phyloP scores from a whole-genome alignment of 1,140 invertebrate species.

The Hyposmocoma kahamanoa region DNA sequence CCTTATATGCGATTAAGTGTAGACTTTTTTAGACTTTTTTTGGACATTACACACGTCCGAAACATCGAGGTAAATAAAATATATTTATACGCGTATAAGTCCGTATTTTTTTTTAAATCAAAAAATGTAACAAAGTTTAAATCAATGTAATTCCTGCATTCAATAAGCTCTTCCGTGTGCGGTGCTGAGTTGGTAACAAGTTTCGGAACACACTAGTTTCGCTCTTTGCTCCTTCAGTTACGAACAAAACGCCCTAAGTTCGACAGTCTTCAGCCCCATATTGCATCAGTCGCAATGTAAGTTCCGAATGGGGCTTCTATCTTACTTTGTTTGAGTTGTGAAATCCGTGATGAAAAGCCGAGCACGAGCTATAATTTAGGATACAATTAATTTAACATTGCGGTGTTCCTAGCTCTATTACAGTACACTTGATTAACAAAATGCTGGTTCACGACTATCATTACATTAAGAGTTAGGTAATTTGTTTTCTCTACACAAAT shows the following conservation, averaged over 20 bases:
- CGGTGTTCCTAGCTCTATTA: background rate
- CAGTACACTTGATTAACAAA: conserved; percentile 2
- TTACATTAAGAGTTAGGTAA: conserved; percentile 2
- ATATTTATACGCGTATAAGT: too few relatives aligned
- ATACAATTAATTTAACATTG: conserved; percentile 1
- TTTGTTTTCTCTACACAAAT: background rate
- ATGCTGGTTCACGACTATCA: conserved; percentile 1
- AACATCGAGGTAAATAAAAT: too few relatives aligned
- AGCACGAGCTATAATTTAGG: background rate
- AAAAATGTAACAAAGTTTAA: too few relatives aligned
- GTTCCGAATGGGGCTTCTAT: background rate
- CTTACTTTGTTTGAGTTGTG: background rate
- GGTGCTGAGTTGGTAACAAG: conserved; percentile 2
- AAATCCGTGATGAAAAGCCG: background rate
- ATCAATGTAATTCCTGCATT: too few relatives aligned
- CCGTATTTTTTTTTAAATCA: too few relatives aligned
- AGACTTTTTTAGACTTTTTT: too few relatives aligned
- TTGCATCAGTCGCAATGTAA: background rate
- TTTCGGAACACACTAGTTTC: conserved; percentile 13
- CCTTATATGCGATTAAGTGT: too few relatives aligned
- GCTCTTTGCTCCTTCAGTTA: background rate
- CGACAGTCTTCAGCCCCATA: background rate
- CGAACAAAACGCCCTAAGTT: background rate
- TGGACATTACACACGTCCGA: too few relatives aligned
- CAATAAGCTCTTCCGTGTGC: background rate